Percentiles rank a stretch among this genome's conserved stretches.
Conservation (phyloP, 1,140 invertebrate species). For the Drosophila nasuta region DNA sequence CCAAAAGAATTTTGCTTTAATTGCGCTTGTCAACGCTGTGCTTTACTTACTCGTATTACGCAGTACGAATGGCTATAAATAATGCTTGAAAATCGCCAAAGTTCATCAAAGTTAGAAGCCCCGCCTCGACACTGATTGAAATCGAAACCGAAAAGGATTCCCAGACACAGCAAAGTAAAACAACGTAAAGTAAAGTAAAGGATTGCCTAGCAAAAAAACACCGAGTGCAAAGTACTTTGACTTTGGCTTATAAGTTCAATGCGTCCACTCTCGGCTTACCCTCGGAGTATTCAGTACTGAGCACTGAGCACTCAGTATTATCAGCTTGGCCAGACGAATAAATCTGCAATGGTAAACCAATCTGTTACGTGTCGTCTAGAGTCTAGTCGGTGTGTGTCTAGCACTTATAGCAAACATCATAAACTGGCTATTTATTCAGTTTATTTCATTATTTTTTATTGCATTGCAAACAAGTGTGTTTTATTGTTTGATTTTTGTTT, state of each 20-base stretch:
- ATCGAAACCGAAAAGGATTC: conserved; percentile 62
- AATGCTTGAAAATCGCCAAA: conserved; percentile 55
- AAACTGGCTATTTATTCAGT: conserved; percentile 10
- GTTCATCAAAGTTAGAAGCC: conserved; percentile 71
- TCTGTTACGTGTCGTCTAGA: conserved; percentile 2
- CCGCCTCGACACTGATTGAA: conserved; percentile 68
- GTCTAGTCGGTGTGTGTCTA: conserved; percentile 5
- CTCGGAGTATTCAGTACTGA: background rate
- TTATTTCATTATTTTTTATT: background rate
- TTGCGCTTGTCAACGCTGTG: conserved; percentile 5
- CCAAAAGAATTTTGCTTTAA: conserved; percentile 19
- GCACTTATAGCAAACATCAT: conserved; percentile 4
- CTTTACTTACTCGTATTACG: conserved; percentile 34
- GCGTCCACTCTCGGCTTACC: conserved; percentile 57
- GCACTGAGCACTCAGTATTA: background rate
- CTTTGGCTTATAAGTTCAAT: conserved; percentile 74
- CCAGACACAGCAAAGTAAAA: background rate
- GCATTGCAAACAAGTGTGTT: conserved; percentile 3
- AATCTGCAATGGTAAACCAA: conserved; percentile 15
- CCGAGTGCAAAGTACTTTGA: conserved; percentile 50
- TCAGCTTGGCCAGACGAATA: conserved; percentile 22
- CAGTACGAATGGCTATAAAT: conserved; percentile 25
- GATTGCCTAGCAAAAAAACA: conserved; percentile 13
- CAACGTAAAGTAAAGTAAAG: conserved; percentile 1
- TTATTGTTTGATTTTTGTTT: background rate